Evolutionary conservation across 2,113 vertebrate species (phyloP), one percentile per base, ranked within the genome.

Genomic region (Abramis brama): DNA sequence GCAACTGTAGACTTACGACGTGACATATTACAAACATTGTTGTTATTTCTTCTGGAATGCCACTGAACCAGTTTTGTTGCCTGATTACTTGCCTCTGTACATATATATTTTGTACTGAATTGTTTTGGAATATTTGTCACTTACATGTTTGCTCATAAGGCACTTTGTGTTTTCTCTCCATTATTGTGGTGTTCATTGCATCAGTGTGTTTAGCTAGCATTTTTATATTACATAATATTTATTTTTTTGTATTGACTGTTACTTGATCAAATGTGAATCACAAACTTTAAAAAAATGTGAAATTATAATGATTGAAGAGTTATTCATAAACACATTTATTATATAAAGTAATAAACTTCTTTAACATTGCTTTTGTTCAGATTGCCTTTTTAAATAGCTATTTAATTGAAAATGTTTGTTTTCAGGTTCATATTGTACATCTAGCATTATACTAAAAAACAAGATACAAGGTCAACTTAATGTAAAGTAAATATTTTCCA

Each of bases 31-130:
- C 21, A 59, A 23, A 23, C 36, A 64, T 27, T 45, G 12, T 62
- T 80, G 33, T 62, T 80, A 52, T 52, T 70, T 68, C 8, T 19
- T 70, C 64, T 50, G 60, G 8, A 81, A 82, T 82, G 62, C 8
- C n/a, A 47, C 39, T 47, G 12, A 43, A 45, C 36, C 8, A 3
- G 25, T 52, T 52, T 55, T 66, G 7, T 57, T 78, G 75, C 50
- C 4, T 33, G 9, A 17, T 19, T 62, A 66, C 4, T 8, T 45
- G 3, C n/a, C 4, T 0, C 10, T 50, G n/a, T 70, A 39, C 47
- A 55, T n/a, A 52, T 45, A 39, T 47, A 5, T 45, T 47, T 50
- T 19, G 1, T 64, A n/a, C 33, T 19, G 7, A 39, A 62, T 79
- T 17, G 25, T 19, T 25, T 4, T 60, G n/a, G 0, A 25, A 25